Base-by-base conservation (phyloP, 2,113 vertebrate genomes). In the Oncorhynchus tshawytscha region DNA sequence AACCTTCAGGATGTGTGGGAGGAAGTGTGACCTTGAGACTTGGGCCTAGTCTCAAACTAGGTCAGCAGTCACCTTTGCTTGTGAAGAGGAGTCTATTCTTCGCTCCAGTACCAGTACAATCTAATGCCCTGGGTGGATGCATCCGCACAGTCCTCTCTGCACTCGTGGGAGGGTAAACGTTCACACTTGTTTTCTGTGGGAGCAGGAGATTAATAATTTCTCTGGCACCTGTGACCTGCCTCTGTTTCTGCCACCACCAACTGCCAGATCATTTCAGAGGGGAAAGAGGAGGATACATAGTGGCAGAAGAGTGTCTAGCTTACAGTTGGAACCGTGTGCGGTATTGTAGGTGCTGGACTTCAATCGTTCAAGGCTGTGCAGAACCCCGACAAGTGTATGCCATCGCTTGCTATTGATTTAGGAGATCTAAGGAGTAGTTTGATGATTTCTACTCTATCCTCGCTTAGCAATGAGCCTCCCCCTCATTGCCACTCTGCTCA, bases 151-250 rank as follows among this genome's bases (percentile, higher is more conserved):
- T 77, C 72, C 76, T 60, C 51, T 78, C 82, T 83, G 81, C 60
- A 82, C 68, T 18, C 72, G 79, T 65, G 86, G 81, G 78, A 81
- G 79, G 80, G 82, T 72, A 88, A 87, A 85, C 73, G 85, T 80
- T 85, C 49, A 20, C 82, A 78, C 85, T 88, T 79, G 84, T 90
- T 89, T 88, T 87, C 70, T 5, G 78, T 24, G 72, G 75, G 81
- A 75, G 74, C 59, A 80, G 80, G 86, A 82, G 80, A 86, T 71
- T 85, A 88, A 86, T 89, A 78, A 91, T 91, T 91, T 88, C 73
- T 74, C 51, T 87, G 88, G 86, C 91, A 92, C 90, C 91, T 91
- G 91, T 92, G 92, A 90, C 91, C 88, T 77, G 87, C 85, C 76
- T 70, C 77, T 73, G 71, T 81, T 88, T 78, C 80, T 79, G 82